Evolutionary conservation across 2,888 invertebrate genomes (phyloP), one percentile per base, ranked within the genome.

Genomic region (Cloeon dipterum): DNA sequence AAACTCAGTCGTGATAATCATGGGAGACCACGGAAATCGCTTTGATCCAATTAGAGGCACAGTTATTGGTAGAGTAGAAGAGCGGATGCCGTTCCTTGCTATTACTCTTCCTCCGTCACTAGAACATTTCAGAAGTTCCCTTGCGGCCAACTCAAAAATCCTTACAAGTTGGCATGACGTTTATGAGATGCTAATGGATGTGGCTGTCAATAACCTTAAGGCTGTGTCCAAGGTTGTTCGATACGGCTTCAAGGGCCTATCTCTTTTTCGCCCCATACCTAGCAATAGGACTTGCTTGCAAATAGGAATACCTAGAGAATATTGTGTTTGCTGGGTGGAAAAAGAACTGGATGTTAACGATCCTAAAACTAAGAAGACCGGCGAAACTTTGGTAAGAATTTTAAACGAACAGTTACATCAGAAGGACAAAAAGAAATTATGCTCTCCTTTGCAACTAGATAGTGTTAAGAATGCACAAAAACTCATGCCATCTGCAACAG

Each of bases 21-120:
- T 54, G 43, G 56, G 58, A 39, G 59, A 60, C 40, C 59, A 60
- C 40, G 59, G 59, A 2, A 52, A 54, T 42, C 46, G 59, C 18
- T 58, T 54, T 39, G 58, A 56, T 14, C 43, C 44, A 23, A 51
- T 57, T 21, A 45, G 57, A 23, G 46, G 49, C 26, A 56, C 57
- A 2, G 54, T 51, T 41, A 49, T 56, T 8, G 59, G 59, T 1
- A 51, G 56, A 35, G 45, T 58, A 8, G 59, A 59, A 41, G 58
- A 58, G 40, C 46, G 59, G 14, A 48, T 58, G 40, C 59, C 60
- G 1, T 51, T 56, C 37, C 45, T 58, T 39, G 49, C 49, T 25
- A 36, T 59, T 1, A 47, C 48, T 4, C 46, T 58, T 18, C 59
- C 59, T 3, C 39, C 44, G 13, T 50, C 51, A 46, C 51, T 59